These are phyloP conservation scores for Artibeus lituratus DNA, from an alignment of 2,797 vertebrate species.

Conservation along the genomic window DNA sequence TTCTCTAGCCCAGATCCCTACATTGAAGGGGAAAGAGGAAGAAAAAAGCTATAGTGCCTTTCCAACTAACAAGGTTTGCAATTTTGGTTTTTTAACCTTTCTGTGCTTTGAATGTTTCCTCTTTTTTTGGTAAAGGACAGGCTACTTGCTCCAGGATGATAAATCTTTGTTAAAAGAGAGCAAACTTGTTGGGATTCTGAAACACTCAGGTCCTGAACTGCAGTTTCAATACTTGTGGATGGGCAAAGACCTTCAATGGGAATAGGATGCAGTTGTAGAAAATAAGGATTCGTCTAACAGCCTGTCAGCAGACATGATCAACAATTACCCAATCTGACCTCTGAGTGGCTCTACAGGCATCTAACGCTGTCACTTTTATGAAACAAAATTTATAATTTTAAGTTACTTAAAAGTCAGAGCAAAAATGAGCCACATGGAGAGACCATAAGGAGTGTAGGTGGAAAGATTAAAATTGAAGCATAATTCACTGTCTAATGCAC, in stretches of 20 bases:
- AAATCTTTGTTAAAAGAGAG: not conserved
- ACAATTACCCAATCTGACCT: not conserved
- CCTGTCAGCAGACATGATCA: not conserved
- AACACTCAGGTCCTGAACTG: not conserved
- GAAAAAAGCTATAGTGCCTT: not conserved
- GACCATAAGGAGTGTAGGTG: conserved; percentile 82
- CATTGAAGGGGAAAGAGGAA: not conserved
- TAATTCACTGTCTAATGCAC: conserved; percentile 75
- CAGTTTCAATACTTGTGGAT: not conserved
- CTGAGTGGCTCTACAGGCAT: not conserved
- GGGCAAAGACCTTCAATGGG: not conserved
- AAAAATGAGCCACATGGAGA: conserved; percentile 76
- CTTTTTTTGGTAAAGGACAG: not conserved
- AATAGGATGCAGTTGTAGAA: not conserved
- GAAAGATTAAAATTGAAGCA: conserved; percentile 78
- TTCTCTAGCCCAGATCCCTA: not conserved
- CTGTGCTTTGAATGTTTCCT: not conserved
- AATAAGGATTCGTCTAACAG: not conserved
- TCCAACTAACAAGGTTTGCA: not conserved
- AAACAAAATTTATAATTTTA: conserved; percentile 67
- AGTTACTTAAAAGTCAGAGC: conserved; percentile 74
- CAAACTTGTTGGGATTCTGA: not conserved
- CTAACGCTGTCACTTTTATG: not conserved
- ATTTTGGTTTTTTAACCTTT: not conserved
- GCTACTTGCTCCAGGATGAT: not conserved